Evolutionary conservation across 2,888 invertebrate genomes (phyloP).

Genomic region (Periphyllus acericola): DNA sequence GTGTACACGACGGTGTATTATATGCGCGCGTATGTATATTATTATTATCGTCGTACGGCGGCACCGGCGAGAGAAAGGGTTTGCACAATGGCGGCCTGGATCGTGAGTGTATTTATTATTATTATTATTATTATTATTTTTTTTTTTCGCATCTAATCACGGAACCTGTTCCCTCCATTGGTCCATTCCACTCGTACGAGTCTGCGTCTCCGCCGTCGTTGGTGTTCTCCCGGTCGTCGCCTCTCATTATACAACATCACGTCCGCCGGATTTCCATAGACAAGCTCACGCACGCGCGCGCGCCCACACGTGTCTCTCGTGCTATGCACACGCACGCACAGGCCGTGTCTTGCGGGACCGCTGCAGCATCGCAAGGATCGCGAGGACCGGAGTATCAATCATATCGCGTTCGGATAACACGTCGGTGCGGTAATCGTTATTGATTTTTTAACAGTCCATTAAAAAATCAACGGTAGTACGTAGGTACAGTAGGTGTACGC

Average conservation of each 20-base stretch:
- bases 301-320: neutral
- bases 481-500: too few species aligned
- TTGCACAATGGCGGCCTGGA: constrained; percentile 59
- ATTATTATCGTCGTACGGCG: neutral
- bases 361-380: too few species aligned
- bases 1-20: neutral
- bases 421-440: too few species aligned
- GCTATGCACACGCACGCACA: neutral
- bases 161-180: constrained; percentile 52
- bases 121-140: constrained; percentile 25
- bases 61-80: constrained; percentile 34
- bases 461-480: too few species aligned
- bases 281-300: too few species aligned
- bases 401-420: too few species aligned
- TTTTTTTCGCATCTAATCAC: constrained; percentile 50
- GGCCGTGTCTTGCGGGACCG: too few species aligned
- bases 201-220: constrained; percentile 48
- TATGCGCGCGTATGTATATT: neutral
- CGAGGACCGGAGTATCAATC: too few species aligned
- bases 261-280: constrained; percentile 41
- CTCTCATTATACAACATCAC: constrained; percentile 25
- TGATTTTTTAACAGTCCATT: too few species aligned
- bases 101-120: constrained; percentile 22
- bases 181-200: constrained; percentile 42
- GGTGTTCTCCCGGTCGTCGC: constrained; percentile 48